Conservation (phyloP, 2,797 vertebrate genomes). For the Rhinatrema bivittatum region DNA sequence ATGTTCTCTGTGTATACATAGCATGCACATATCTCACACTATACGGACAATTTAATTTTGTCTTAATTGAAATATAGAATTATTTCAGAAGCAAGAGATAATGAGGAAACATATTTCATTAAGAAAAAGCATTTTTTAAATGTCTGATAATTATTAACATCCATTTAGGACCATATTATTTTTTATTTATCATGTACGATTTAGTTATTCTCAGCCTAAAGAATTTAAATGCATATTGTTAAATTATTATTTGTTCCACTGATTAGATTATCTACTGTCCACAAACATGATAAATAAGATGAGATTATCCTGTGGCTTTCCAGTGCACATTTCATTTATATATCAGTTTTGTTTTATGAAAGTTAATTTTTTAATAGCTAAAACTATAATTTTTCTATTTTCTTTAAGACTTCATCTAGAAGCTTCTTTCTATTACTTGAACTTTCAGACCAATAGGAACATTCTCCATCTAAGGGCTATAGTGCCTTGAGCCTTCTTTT, state of each 20-base stretch:
- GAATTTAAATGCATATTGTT: slow-evolving; percentile 3
- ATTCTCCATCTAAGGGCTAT: too few relatives aligned
- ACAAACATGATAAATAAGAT: background rate
- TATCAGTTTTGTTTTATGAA: too few relatives aligned
- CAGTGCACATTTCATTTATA: background rate
- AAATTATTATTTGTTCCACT: background rate
- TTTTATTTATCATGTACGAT: slow-evolving; percentile 3
- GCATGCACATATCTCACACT: too few relatives aligned
- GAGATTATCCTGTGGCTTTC: background rate
- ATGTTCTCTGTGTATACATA: too few relatives aligned
- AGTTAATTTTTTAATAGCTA: background rate
- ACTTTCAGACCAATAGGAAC: too few relatives aligned
- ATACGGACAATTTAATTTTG: too few relatives aligned
- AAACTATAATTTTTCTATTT: too few relatives aligned
- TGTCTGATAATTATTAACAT: background rate
- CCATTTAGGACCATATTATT: slow-evolving; percentile 1
- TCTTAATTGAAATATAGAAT: background rate
- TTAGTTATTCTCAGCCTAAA: background rate
- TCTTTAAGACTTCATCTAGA: too few relatives aligned
- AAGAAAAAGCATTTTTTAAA: background rate
- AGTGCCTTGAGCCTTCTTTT: too few relatives aligned
- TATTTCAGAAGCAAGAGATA: background rate
- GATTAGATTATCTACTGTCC: slow-evolving; percentile 7
- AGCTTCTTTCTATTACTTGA: too few relatives aligned
- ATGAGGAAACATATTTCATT: background rate